Evolutionary conservation across 2,797 vertebrate species (phyloP).

Genomic region (Gouania willdenowi): DNA sequence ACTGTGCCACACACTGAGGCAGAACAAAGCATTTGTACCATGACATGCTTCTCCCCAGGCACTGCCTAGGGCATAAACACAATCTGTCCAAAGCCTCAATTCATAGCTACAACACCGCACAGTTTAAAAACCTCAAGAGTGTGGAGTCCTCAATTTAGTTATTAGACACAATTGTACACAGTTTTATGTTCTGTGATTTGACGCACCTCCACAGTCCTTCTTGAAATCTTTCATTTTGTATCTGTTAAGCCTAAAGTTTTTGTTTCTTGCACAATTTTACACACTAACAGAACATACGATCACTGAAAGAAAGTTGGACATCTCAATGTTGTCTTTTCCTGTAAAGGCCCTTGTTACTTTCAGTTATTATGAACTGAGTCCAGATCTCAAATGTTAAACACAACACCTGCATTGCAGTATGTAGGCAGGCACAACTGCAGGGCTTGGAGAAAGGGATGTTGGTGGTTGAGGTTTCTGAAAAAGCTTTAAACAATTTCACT

Average conservation of each 20-base stretch:
- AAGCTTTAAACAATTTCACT: conserved; percentile 23
- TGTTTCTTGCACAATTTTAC: too few relatives aligned
- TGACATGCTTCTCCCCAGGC: conserved; percentile 61
- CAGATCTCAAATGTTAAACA: conserved; percentile 58
- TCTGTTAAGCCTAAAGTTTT: too few relatives aligned
- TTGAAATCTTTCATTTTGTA: too few relatives aligned
- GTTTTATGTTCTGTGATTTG: too few relatives aligned
- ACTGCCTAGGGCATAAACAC: conserved; percentile 59
- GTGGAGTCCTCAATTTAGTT: too few relatives aligned
- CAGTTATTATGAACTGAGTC: conserved; percentile 35
- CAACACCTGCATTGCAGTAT: conserved; percentile 73
- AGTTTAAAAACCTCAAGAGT: too few relatives aligned
- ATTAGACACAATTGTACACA: too few relatives aligned
- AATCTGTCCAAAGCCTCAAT: conserved; percentile 50
- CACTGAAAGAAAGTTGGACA: conserved; percentile 31
- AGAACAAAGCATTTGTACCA: conserved; percentile 52
- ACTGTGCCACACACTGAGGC: conserved; percentile 64
- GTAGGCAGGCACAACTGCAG: conserved; percentile 43
- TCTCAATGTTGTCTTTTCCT: conserved; percentile 47
- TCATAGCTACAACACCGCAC: conserved; percentile 32
- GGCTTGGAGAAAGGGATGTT: conserved; percentile 33
- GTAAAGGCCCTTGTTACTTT: conserved; percentile 43
- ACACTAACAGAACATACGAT: too few relatives aligned
- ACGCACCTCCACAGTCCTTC: too few relatives aligned
- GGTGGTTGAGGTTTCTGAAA: conserved; percentile 20